A percentile compares a stretch with the other conserved stretches of the same genome.
These are phyloP conservation scores for Plebejus argus DNA, from an alignment of 2,888 invertebrate genomes.

Conservation along the genomic window DNA sequence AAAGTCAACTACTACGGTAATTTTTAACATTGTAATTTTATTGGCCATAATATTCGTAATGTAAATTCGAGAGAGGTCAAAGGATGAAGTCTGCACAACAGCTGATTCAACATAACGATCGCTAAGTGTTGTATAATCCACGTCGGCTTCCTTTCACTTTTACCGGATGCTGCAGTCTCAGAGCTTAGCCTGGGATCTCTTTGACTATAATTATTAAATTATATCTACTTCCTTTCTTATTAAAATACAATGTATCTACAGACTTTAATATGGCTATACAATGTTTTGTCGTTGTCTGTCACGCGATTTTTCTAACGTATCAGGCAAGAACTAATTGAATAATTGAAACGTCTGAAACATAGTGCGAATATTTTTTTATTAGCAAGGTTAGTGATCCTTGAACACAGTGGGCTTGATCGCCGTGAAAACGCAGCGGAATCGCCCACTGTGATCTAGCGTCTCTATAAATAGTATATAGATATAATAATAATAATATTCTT, in stretches of 20 bases:
- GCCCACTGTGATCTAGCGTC: too few relatives aligned
- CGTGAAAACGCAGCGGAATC: too few relatives aligned
- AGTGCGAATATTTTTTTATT: too few relatives aligned
- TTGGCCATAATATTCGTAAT: neutral
- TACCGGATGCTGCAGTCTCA: conserved; percentile 39
- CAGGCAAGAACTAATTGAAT: too few relatives aligned
- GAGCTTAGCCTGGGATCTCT: neutral
- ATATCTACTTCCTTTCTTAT: neutral
- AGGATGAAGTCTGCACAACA: neutral
- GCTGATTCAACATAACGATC: neutral
- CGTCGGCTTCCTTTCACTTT: conserved; percentile 58
- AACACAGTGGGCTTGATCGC: too few relatives aligned
- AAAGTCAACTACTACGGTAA: neutral
- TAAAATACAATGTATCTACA: neutral
- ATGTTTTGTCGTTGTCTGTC: too few relatives aligned
- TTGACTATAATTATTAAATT: neutral
- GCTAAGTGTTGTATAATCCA: conserved; percentile 50
- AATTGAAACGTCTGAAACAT: too few relatives aligned
- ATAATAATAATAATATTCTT: too few relatives aligned
- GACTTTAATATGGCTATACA: too few relatives aligned
- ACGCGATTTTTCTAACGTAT: too few relatives aligned
- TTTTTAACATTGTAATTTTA: neutral
- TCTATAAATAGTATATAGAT: too few relatives aligned
- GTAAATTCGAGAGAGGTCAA: neutral
- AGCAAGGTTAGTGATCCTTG: too few relatives aligned